Conservation (phyloP, 2,113 vertebrate genomes). For the Erythrolamprus reginae region DNA sequence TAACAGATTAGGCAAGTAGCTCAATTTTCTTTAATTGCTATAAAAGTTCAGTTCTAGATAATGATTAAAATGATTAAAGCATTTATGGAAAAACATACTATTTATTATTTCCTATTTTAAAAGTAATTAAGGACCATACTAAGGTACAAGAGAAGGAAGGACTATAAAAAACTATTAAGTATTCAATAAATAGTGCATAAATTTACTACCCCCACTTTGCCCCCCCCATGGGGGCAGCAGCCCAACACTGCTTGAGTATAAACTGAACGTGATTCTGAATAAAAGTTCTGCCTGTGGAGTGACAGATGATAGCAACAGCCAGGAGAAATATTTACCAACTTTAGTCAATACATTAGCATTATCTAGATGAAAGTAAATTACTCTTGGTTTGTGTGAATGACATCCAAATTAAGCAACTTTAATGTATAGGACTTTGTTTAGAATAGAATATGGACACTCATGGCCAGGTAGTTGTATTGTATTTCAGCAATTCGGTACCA, state of each 20-base stretch:
- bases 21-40: no score
- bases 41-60: no score
- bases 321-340: not conserved
- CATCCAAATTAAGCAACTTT: not conserved
- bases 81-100: no score
- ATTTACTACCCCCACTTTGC: no score
- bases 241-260: not conserved
- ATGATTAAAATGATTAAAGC: no score
- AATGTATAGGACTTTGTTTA: not conserved
- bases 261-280: not conserved
- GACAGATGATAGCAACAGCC: not conserved
- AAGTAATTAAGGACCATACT: no score
- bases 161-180: no score
- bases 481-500: not conserved
- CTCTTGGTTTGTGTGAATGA: not conserved
- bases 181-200: no score
- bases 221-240: no score
- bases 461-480: not conserved
- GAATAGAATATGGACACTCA: not conserved
- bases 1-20: no score
- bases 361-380: not conserved
- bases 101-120: no score
- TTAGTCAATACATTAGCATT: not conserved
- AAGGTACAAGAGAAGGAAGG: no score
- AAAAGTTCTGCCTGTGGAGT: not conserved